These are phyloP conservation scores for Butorides virescens DNA, from an alignment of 2,113 vertebrate genomes.

Conservation along the genomic window DNA sequence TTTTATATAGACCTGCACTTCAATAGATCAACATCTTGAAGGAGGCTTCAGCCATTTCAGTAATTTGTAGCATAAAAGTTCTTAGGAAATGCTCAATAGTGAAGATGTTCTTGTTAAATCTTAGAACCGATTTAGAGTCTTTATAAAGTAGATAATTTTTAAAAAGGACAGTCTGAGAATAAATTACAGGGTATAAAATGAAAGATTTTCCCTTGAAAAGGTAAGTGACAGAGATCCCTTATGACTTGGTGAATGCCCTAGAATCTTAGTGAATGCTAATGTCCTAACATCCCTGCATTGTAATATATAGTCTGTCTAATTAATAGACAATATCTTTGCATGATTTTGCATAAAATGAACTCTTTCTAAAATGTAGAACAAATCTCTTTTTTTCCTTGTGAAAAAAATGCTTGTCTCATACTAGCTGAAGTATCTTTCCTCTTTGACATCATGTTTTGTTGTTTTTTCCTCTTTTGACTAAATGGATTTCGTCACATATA, in stretches of 20 bases:
- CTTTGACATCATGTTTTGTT: not conserved
- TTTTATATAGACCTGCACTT: not conserved
- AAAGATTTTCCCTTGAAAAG: not conserved
- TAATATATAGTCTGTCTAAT: not conserved
- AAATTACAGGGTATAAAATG: not conserved
- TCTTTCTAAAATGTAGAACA: not conserved
- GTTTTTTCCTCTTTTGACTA: not conserved
- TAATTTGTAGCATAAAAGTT: not conserved
- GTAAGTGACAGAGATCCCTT: not conserved
- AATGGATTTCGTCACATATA: not conserved
- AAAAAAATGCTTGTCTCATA: not conserved
- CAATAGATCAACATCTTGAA: not conserved
- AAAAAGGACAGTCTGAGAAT: not conserved
- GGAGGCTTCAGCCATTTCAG: not conserved
- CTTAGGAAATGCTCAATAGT: not conserved
- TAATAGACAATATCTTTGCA: not conserved
- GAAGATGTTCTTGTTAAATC: not conserved
- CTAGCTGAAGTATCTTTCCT: not conserved
- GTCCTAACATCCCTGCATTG: not conserved
- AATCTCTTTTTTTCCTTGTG: not conserved
- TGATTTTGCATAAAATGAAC: not conserved
- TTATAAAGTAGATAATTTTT: not conserved
- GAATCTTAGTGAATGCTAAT: not conserved
- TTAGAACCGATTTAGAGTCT: not conserved
- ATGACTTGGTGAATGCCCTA: not conserved